Evolutionary conservation across 2,888 invertebrate genomes (phyloP), one percentile per base, ranked within the genome.

Genomic region (Amphipyra berbera): DNA sequence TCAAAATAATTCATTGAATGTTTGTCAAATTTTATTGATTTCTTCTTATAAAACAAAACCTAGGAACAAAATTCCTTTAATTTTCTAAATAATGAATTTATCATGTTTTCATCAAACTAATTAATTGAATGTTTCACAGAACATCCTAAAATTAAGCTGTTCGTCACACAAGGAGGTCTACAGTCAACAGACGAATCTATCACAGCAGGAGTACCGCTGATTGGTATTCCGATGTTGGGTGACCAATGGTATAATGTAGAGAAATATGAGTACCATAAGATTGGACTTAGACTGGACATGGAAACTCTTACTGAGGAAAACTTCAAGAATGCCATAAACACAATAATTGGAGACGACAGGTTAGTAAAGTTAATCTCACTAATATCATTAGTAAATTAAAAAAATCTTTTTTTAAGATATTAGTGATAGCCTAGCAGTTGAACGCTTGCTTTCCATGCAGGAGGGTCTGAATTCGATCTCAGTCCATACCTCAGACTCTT

Each of bases 141-240:
- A 27, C 72, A 73, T 58, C 69, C 74, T 4, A 73, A 73, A 61
- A 45, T 92, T 2, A 92, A 92, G 68, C 38, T 89, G 1, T 93
- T 93, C 48, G 83, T 92, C 15, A 90, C 89, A 1, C 91, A 92
- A 86, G 90, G 89, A 27, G 92, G 91, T 6, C 65, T 90, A 1
- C 90, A 91, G 63, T 90, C 91, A 0, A 81, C 87, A 0, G 89
- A 90, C 6, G 68, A 72, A 5, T 67, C 70, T 27, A 61, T 70
- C 8, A 15, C 57, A 27, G 67, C 70, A 38, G 82, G 83, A 21
- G 84, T 89, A 0, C 90, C 91, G 6, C 61, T 91, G 0, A 72
- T 91, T 35, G 90, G 83, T 1, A 46, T 92, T 6, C 90, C 90
- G 0, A 85, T 91, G 73, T 66, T 87, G 52, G 84, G 78, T 0